Base-by-base conservation (phyloP, 2,797 vertebrate species). In the Enoplosus armatus region DNA sequence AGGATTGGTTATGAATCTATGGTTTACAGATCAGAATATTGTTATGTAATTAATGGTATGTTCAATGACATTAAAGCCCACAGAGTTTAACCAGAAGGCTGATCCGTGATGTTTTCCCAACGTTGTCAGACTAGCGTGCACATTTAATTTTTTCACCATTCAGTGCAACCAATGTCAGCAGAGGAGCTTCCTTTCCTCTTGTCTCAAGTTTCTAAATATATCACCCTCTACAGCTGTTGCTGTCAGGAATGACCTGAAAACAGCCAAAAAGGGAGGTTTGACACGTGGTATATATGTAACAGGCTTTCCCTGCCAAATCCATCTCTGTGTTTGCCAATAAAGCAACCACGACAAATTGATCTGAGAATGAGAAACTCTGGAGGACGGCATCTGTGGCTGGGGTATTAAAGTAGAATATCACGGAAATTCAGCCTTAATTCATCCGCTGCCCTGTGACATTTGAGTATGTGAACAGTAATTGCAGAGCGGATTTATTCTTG, bases 221-320 rank as follows among this genome's bases (percentile, higher is more conserved):
- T 88, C 90, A 69, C 58, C 35, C 51, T 79, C 64, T 87, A 85
- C 86, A 92, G 90, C 90, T 91, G 88, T 87, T 85, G 75, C 77
- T 89, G 85, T 88, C 87, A 90, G 77, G 79, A 89, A 72, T 91
- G 90, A 92, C 88, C 92, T 89, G 90, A 87, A 92, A 92, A 89
- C 79, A 80, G 82, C 58, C 81, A 72, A 79, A 86, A 85, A 78
- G 35, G 55, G 67, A 63, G 81, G 66, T 85, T 84, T 85, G 82
- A 94, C 82, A 89, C 68, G 33, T 86, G 86, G 82, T 85, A 48
- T 77, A 72, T 73, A 87, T 83, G 80, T 86, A 86, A 89, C 79
- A 80, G 82, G 71, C 83, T 91, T 85, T 86, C 43, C 26, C 85
- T 91, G 80, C 86, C 83, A 89, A 87, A 91, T 87, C 73, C 18